phyloP scores from a whole-genome alignment of 2,797 vertebrate genomes.

The Lindbergichthys nudifrons region DNA sequence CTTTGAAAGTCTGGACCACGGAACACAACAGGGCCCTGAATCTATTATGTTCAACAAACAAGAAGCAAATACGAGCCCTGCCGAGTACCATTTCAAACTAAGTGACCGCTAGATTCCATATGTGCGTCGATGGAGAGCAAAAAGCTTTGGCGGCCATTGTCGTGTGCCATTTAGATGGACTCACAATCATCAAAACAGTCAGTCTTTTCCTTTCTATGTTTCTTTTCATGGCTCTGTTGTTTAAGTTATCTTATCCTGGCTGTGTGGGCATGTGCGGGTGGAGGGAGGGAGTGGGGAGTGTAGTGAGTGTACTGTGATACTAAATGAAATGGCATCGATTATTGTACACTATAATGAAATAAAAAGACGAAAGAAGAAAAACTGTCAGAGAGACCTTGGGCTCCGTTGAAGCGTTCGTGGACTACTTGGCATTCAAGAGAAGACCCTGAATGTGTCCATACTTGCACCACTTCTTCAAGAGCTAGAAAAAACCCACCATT shows the following conservation, averaged over 20 bases:
- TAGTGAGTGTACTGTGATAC: no score
- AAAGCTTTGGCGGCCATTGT: neutral
- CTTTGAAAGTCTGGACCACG: conserved; percentile 45
- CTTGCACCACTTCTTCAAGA: conserved; percentile 3
- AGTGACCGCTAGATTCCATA: neutral
- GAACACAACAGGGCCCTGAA: conserved; percentile 30
- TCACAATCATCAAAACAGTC: conserved; percentile 19
- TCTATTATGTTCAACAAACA: conserved; percentile 41
- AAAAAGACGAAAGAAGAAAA: neutral
- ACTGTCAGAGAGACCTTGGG: conserved; percentile 12
- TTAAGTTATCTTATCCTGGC: no score
- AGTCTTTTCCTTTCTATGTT: no score
- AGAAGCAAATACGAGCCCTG: conserved; percentile 26
- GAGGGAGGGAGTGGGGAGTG: no score
- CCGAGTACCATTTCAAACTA: conserved; percentile 3
- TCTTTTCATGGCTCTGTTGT: no score
- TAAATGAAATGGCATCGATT: no score
- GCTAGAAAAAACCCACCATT: conserved; percentile 21
- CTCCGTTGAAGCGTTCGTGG: conserved; percentile 6
- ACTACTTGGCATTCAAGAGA: conserved; percentile 12
- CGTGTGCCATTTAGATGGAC: conserved; percentile 18
- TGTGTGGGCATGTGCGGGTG: no score
- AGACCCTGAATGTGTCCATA: conserved; percentile 14
- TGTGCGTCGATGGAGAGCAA: conserved; percentile 8
- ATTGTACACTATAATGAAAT: no score